phyloP scores from a whole-genome alignment of 2,888 invertebrate genomes.

The Xylota sylvarum region DNA sequence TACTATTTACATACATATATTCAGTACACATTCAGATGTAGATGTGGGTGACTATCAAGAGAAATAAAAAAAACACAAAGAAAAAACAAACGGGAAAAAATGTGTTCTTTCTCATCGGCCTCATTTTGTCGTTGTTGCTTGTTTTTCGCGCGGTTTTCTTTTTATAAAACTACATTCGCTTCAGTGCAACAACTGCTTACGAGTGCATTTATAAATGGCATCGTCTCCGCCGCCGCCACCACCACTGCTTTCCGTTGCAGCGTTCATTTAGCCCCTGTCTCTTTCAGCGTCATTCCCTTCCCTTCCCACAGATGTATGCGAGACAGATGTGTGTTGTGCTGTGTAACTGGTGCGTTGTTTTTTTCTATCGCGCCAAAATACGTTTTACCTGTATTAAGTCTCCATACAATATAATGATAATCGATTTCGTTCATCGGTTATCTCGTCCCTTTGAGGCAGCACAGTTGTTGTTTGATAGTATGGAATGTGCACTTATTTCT shows the following conservation, averaged over 20 bases:
- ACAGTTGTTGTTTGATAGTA: not conserved
- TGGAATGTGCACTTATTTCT: not conserved
- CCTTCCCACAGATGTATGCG: not conserved
- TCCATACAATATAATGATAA: not conserved
- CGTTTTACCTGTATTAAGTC: not conserved
- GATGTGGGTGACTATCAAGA: slow-evolving; percentile 8
- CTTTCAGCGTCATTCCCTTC: not conserved
- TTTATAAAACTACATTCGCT: slow-evolving; percentile 36
- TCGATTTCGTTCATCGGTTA: not conserved
- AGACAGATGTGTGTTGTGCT: slow-evolving; percentile 14
- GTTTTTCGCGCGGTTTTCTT: slow-evolving; percentile 57
- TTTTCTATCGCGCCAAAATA: slow-evolving; percentile 31
- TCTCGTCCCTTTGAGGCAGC: not conserved
- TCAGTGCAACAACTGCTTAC: slow-evolving; percentile 40
- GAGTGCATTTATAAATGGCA: slow-evolving; percentile 48
- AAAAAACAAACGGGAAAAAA: slow-evolving; percentile 32
- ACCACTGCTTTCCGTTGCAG: not conserved
- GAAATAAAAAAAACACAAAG: slow-evolving; percentile 14
- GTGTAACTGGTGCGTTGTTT: not conserved
- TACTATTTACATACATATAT: not conserved
- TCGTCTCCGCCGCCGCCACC: not conserved
- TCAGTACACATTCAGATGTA: not conserved
- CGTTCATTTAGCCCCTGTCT: not conserved
- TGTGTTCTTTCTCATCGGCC: slow-evolving; percentile 35
- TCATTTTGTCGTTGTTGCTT: slow-evolving; percentile 63